A percentile compares a stretch with the other conserved stretches of the same genome.
phyloP scores from a whole-genome alignment of 1,140 invertebrate species.

The Dysdera silvatica region DNA sequence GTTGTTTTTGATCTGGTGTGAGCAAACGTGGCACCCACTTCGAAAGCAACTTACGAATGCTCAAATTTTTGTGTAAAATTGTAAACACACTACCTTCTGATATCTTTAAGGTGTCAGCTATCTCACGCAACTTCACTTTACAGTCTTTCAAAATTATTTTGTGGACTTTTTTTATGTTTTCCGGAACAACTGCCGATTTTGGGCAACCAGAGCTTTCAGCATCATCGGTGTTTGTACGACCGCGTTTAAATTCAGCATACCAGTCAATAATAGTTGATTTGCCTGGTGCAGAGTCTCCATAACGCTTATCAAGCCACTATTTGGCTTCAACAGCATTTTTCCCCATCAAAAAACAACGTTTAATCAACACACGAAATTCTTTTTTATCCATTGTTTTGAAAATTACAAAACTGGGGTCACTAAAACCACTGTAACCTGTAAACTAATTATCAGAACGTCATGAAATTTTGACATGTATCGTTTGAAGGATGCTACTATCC shows the following conservation, averaged over 20 bases:
- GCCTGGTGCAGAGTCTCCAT: not conserved
- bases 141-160: not conserved
- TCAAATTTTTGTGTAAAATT: slow-evolving; percentile 3
- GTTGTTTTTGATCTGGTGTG: not conserved
- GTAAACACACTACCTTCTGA: slow-evolving; percentile 6
- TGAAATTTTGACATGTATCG: not conserved
- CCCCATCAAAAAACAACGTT: not conserved
- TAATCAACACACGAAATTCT: not conserved
- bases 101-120: slow-evolving; percentile 1
- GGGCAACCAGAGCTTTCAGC: not conserved
- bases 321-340: not conserved
- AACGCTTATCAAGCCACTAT: slow-evolving; percentile 1
- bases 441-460: not conserved
- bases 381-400: slow-evolving; percentile 13
- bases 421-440: slow-evolving; percentile 1
- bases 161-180: slow-evolving; percentile 5
- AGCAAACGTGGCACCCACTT: not conserved
- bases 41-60: not conserved
- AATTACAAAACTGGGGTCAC: slow-evolving; percentile 3
- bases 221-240: not conserved
- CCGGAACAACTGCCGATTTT: not conserved
- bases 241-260: not conserved
- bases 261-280: slow-evolving; percentile 11
- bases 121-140: slow-evolving; percentile 2
- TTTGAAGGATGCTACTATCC: not conserved